Conservation (phyloP, 2,113 vertebrate genomes). For the Ceyx cyanopectus region DNA sequence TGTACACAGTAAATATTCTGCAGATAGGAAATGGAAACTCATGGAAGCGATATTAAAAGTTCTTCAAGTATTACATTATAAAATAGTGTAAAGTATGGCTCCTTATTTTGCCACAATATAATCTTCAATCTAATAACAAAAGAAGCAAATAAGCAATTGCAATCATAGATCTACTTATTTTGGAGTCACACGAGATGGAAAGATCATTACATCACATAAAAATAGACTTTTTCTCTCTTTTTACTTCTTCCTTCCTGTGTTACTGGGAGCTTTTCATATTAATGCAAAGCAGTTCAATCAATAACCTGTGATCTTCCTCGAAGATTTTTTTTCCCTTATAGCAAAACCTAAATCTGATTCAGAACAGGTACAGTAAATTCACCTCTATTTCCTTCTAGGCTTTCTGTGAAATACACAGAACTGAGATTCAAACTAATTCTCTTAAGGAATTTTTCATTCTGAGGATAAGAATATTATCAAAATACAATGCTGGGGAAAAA, state of each 20-base stretch:
- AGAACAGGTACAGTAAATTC: background rate
- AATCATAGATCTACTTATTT: background rate
- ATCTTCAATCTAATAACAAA: background rate
- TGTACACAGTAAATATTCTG: constrained; percentile 38
- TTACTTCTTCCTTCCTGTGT: background rate
- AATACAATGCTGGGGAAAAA: background rate
- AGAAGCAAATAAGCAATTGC: background rate
- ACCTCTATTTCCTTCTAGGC: background rate
- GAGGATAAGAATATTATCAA: background rate
- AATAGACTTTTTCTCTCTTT: background rate
- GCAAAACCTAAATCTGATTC: background rate
- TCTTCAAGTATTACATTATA: background rate
- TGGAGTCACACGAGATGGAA: background rate
- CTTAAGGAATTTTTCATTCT: background rate
- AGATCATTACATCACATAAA: background rate
- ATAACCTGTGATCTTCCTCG: background rate
- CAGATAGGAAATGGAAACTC: background rate
- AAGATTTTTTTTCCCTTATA: background rate
- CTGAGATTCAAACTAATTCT: background rate
- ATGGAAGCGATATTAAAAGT: background rate
- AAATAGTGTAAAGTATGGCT: background rate
- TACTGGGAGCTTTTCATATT: background rate
- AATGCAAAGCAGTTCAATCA: background rate
- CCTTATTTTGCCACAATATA: background rate
- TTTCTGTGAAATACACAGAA: background rate